Evolutionary conservation across 1,140 invertebrate genomes (phyloP).

Genomic region (Apis cerana): DNA sequence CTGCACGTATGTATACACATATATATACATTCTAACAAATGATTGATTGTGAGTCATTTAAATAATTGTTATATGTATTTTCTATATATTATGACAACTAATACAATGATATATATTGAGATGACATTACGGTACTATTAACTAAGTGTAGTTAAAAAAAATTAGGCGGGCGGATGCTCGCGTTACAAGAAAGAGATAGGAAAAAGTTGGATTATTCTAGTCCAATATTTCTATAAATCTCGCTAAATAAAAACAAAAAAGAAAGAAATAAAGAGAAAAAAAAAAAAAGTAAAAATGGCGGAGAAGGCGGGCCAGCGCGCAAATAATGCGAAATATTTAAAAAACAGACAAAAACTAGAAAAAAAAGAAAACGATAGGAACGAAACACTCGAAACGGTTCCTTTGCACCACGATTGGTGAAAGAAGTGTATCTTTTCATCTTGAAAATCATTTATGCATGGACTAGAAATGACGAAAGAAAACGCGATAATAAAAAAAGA

Average conservation of each 20-base stretch:
- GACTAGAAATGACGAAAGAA: background rate
- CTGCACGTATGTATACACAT: constrained; percentile 27
- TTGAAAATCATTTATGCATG: background rate
- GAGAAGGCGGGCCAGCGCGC: constrained; percentile 28
- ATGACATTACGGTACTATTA: constrained; percentile 78
- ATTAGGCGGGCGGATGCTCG: constrained; percentile 70
- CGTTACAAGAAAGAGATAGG: constrained; percentile 49
- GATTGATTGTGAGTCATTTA: constrained; percentile 80
- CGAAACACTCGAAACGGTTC: constrained; percentile 67
- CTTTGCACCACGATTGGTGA: constrained; percentile 27
- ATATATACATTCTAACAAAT: constrained; percentile 66
- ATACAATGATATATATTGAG: constrained; percentile 74
- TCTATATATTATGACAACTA: constrained; percentile 78
- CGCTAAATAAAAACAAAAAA: constrained; percentile 46
- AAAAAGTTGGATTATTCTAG: constrained; percentile 67
- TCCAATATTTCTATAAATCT: constrained; percentile 76
- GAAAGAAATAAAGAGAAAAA: background rate
- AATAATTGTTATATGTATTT: constrained; percentile 81
- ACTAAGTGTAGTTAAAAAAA: constrained; percentile 76
- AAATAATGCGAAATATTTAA: constrained; percentile 47
- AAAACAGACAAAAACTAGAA: constrained; percentile 41
- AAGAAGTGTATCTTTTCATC: constrained; percentile 44
- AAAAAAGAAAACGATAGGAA: constrained; percentile 41
- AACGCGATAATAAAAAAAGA: background rate
- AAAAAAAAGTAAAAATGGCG: constrained; percentile 4